These are phyloP conservation scores for Spheniscus mendiculus DNA, from an alignment of 2,113 vertebrate species.

Conservation along the genomic window DNA sequence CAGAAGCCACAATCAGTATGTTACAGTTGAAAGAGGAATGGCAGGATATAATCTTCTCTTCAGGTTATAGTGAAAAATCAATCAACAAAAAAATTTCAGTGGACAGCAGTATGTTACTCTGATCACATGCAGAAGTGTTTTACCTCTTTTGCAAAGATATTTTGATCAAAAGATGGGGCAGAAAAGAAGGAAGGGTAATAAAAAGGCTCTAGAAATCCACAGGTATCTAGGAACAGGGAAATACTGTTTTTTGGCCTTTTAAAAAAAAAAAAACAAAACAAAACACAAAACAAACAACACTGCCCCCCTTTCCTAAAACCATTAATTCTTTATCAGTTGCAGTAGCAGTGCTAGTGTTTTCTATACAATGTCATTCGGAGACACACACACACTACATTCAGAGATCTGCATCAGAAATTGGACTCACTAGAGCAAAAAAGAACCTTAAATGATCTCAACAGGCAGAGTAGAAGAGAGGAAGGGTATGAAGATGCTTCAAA, in stretches of 20 bases:
- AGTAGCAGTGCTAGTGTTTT: neutral
- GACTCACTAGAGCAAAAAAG: neutral
- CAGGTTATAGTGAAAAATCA: neutral
- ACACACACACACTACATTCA: neutral
- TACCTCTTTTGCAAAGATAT: neutral
- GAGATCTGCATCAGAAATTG: conserved; percentile 12
- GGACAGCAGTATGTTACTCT: neutral
- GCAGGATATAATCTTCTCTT: neutral
- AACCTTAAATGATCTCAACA: neutral
- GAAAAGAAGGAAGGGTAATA: neutral
- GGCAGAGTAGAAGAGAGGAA: neutral
- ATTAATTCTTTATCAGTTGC: conserved; percentile 40
- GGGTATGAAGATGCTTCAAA: neutral
- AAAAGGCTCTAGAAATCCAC: too few species aligned
- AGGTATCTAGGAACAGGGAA: neutral
- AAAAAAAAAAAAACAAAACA: too few species aligned
- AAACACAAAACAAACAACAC: too few species aligned
- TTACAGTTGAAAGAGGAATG: neutral
- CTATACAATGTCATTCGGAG: neutral
- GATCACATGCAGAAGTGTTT: neutral
- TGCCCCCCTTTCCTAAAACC: neutral
- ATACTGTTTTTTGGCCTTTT: neutral
- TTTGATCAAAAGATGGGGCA: neutral
- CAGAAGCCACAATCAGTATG: neutral
- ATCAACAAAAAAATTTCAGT: neutral